These are phyloP conservation scores for Montifringilla adamsi DNA, from an alignment of 2,113 vertebrate genomes.

Conservation along the genomic window DNA sequence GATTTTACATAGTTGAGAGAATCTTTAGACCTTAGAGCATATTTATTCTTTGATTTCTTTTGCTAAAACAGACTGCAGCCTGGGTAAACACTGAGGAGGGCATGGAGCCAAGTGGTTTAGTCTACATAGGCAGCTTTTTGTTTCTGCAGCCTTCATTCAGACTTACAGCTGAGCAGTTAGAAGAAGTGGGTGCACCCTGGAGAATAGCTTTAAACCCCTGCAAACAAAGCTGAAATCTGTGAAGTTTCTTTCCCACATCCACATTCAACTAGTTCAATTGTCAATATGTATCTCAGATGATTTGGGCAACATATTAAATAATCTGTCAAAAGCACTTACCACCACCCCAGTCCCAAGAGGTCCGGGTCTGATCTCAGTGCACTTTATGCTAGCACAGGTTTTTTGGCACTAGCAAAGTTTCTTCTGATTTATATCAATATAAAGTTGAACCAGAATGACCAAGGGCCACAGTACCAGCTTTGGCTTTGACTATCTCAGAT, in stretches of 20 bases:
- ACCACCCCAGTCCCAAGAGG: accelerated
- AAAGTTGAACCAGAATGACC: not conserved
- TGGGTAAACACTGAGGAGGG: constrained; percentile 40
- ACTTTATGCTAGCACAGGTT: not conserved
- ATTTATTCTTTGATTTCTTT: constrained; percentile 63
- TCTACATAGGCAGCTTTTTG: constrained; percentile 53
- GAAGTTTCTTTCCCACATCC: not conserved
- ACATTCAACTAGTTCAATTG: constrained; percentile 10
- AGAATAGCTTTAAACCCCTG: constrained; percentile 5
- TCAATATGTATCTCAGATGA: not conserved
- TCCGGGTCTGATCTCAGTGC: not conserved
- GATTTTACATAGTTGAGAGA: constrained; percentile 40
- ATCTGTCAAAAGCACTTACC: not conserved
- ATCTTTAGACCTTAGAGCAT: constrained; percentile 62
- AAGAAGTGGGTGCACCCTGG: constrained; percentile 13
- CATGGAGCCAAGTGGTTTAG: constrained; percentile 43
- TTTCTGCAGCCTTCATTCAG: constrained; percentile 53
- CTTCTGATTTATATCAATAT: not conserved
- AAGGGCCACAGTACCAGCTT: not conserved
- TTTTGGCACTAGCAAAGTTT: not conserved
- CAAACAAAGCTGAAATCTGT: constrained; percentile 48
- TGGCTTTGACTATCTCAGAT: not conserved
- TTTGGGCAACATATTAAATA: not conserved
- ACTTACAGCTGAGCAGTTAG: constrained; percentile 47
- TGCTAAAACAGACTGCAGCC: constrained; percentile 42